Evolutionary conservation across 1,140 invertebrate genomes (phyloP).

Genomic region (Nebria ingens): DNA sequence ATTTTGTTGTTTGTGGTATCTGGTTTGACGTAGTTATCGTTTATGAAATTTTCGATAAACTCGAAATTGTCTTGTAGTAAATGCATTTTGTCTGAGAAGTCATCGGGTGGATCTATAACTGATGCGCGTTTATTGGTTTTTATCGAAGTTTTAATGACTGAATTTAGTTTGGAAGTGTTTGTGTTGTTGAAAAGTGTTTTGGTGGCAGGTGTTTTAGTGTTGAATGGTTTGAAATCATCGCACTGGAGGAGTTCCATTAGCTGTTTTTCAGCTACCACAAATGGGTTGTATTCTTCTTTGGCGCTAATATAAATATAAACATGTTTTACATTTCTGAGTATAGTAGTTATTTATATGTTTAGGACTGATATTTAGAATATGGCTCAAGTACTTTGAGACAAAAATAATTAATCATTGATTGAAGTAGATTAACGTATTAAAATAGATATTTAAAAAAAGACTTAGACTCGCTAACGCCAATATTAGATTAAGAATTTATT

Average conservation of each 20-base stretch:
- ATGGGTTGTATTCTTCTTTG: conserved; percentile 49
- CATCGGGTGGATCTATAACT: conserved; percentile 35
- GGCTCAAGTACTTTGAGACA: too few relatives aligned
- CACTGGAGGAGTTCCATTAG: conserved; percentile 51
- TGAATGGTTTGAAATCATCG: conserved; percentile 26
- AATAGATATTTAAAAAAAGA: too few relatives aligned
- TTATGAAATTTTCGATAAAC: conserved; percentile 28
- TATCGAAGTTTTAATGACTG: conserved; percentile 1
- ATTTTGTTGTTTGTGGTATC: not conserved
- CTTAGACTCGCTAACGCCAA: too few relatives aligned
- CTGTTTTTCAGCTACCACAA: conserved; percentile 54
- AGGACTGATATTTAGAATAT: too few relatives aligned
- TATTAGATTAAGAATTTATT: too few relatives aligned
- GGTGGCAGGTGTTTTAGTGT: conserved; percentile 12
- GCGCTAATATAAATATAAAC: conserved; percentile 20
- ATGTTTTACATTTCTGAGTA: too few relatives aligned
- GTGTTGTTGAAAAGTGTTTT: conserved; percentile 13
- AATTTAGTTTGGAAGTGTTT: not conserved
- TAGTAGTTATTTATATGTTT: too few relatives aligned
- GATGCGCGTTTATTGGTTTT: conserved; percentile 28
- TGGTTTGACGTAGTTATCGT: conserved; percentile 19
- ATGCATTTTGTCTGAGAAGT: conserved; percentile 27
- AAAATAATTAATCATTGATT: too few relatives aligned
- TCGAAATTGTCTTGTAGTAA: conserved; percentile 28
- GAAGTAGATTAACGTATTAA: too few relatives aligned